phyloP scores from a whole-genome alignment of 1,140 invertebrate species.

The Prorops nasuta region DNA sequence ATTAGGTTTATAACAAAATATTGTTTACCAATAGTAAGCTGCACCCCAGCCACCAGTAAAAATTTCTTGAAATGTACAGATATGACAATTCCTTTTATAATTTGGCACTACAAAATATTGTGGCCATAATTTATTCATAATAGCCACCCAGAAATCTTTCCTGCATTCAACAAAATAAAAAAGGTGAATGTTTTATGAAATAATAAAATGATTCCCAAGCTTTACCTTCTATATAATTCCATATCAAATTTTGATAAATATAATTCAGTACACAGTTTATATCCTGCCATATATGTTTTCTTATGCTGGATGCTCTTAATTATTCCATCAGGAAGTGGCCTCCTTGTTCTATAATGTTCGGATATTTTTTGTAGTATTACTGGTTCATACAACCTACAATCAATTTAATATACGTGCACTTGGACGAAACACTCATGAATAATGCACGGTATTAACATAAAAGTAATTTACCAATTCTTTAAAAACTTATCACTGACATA shows the following conservation, averaged over 20 bases:
- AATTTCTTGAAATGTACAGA: conserved; percentile 76
- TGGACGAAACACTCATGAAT: too few species aligned
- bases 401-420: too few species aligned
- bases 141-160: conserved; percentile 72
- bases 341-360: conserved; percentile 71
- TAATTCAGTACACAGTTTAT: conserved; percentile 76
- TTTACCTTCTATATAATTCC: conserved; percentile 71
- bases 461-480: conserved; percentile 65
- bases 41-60: conserved; percentile 71
- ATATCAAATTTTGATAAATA: conserved; percentile 85
- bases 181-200: not conserved
- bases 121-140: conserved; percentile 76
- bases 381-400: conserved; percentile 64
- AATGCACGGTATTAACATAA: too few species aligned
- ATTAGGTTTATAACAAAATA: not conserved
- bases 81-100: conserved; percentile 75
- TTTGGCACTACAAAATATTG: conserved; percentile 72
- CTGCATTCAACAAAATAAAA: conserved; percentile 42
- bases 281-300: conserved; percentile 73
- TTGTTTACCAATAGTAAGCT: conserved; percentile 64
- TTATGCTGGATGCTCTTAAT: conserved; percentile 65
- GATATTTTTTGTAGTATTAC: conserved; percentile 68
- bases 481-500: conserved; percentile 79
- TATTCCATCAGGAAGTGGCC: conserved; percentile 67
- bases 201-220: not conserved